Evolutionary conservation across 2,113 vertebrate species (phyloP).

Genomic region (Rhabdomys dilectus): DNA sequence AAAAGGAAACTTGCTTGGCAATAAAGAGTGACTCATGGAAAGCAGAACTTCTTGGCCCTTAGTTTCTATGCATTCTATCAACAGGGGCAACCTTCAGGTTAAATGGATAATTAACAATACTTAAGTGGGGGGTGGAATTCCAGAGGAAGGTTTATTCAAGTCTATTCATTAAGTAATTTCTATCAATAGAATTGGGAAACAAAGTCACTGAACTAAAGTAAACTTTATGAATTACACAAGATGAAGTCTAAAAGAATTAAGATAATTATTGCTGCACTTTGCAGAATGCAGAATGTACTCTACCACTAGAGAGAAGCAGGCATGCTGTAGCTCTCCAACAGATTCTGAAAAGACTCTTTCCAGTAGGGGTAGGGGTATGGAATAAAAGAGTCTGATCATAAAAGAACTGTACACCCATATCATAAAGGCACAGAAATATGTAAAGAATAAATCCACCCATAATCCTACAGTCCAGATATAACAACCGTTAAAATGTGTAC

Average conservation of each 20-base stretch:
- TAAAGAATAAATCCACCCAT: slow-evolving; percentile 20
- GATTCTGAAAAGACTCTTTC: not conserved
- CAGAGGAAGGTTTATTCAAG: not conserved
- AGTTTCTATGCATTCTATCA: slow-evolving; percentile 22
- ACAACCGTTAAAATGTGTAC: slow-evolving; percentile 15
- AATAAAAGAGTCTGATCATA: slow-evolving; percentile 32
- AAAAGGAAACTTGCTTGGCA: slow-evolving; percentile 17
- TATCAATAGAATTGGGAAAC: not conserved
- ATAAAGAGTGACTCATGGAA: slow-evolving; percentile 26
- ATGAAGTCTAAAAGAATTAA: not conserved
- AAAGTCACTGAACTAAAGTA: not conserved
- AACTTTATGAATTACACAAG: not conserved
- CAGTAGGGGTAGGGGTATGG: not conserved
- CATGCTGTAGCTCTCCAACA: not conserved
- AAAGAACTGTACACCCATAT: not conserved
- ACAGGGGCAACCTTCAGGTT: not conserved
- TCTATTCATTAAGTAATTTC: slow-evolving; percentile 40
- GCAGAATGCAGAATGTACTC: not conserved
- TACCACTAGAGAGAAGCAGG: not conserved
- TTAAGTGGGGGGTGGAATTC: not conserved
- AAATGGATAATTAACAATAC: slow-evolving; percentile 29
- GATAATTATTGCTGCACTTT: not conserved
- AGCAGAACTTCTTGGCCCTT: slow-evolving; percentile 12
- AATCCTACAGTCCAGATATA: slow-evolving; percentile 16
- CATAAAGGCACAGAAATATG: slow-evolving; percentile 46